Conservation (phyloP, 2,113 vertebrate species). For the Tyto alba region DNA sequence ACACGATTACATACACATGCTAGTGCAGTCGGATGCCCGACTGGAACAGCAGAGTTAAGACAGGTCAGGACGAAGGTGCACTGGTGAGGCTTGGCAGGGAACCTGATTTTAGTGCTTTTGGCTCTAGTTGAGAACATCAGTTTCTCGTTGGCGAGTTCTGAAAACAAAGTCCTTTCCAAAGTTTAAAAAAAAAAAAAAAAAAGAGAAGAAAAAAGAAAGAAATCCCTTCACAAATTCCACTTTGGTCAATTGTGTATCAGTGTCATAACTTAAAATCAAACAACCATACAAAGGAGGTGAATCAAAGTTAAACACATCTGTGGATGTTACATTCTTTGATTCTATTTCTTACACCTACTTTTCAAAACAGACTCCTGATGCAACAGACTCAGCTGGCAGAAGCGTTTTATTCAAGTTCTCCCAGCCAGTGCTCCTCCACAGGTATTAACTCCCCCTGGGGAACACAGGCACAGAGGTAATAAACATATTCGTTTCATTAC, state of each 20-base stretch:
- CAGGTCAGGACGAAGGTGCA: constrained; percentile 49
- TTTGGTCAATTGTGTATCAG: not conserved
- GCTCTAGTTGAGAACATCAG: constrained; percentile 19
- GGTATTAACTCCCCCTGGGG: constrained; percentile 46
- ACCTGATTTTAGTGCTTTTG: constrained; percentile 49
- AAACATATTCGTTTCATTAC: constrained; percentile 73
- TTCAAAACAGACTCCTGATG: constrained; percentile 13
- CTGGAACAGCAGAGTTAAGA: constrained; percentile 6
- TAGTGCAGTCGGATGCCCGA: not conserved
- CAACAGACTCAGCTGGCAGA: constrained; percentile 17
- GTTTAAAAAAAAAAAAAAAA: not conserved
- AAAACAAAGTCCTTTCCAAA: constrained; percentile 35
- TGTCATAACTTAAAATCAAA: constrained; percentile 34
- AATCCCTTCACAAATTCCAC: constrained; percentile 22
- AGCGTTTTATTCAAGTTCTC: constrained; percentile 1
- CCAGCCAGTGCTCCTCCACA: constrained; percentile 5
- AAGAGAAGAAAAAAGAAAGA: constrained; percentile 2
- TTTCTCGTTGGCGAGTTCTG: constrained; percentile 3
- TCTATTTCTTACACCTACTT: constrained; percentile 24
- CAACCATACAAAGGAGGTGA: constrained; percentile 9
- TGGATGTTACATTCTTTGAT: constrained; percentile 13
- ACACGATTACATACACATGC: not conserved
- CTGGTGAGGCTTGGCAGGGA: constrained; percentile 40
- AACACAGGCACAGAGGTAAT: constrained; percentile 67
- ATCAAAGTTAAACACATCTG: constrained; percentile 33